Conservation (phyloP, 2,888 invertebrate species). For the Koerneria pararmatus region DNA sequence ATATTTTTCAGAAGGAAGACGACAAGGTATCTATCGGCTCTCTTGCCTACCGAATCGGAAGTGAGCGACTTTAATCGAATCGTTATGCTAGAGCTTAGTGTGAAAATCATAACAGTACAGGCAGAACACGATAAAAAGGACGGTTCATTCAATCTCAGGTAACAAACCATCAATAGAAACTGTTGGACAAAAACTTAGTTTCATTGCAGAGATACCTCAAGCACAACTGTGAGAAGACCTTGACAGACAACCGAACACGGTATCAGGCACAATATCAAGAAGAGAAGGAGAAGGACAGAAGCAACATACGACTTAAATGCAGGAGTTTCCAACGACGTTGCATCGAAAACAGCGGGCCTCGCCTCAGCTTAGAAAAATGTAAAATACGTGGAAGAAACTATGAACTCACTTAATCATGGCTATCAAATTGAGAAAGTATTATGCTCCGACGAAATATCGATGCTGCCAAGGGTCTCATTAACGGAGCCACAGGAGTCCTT, state of each 20-base stretch:
- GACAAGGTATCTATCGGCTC: not conserved
- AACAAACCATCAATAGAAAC: too few relatives aligned
- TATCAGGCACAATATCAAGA: not conserved
- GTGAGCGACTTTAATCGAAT: not conserved
- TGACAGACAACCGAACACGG: too few relatives aligned
- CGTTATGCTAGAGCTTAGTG: too few relatives aligned
- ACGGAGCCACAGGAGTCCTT: conserved; percentile 26
- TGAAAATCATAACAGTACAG: too few relatives aligned
- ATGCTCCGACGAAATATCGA: conserved; percentile 27
- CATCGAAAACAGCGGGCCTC: conserved; percentile 6
- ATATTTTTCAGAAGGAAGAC: not conserved
- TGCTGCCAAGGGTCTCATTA: conserved; percentile 16
- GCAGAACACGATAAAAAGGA: too few relatives aligned
- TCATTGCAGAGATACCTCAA: too few relatives aligned
- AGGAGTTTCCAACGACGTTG: not conserved
- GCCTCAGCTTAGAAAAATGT: not conserved
- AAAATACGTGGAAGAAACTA: not conserved
- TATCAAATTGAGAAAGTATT: conserved; percentile 9
- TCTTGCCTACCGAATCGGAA: not conserved
- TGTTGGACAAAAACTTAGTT: too few relatives aligned
- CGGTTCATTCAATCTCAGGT: too few relatives aligned
- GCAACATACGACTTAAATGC: not conserved
- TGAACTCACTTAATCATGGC: too few relatives aligned
- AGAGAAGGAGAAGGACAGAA: not conserved
- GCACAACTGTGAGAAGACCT: too few relatives aligned